Evolutionary conservation across 2,797 vertebrate genomes (phyloP), one percentile per base, ranked within the genome.

Genomic region (Alfaro cultratus): DNA sequence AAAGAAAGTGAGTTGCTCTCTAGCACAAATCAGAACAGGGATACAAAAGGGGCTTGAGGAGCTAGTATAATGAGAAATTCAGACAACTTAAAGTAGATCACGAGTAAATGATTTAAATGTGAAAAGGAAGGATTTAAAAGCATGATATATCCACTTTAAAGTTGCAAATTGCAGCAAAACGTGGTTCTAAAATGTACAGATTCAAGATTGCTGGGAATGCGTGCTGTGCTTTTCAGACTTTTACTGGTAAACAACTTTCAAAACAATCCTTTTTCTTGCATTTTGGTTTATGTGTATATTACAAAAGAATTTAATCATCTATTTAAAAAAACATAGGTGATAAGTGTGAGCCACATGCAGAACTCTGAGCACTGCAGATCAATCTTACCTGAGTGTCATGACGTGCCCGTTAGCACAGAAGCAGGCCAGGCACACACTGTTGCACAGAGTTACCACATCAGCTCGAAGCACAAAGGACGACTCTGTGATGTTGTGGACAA

Each of bases 361-460:
- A 31, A 41, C 41, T 64, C 31, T 46, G 70, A 57, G 68, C 7
- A 11, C 23, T n/a, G 67, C 5, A n/a, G 5, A 57, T 57, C 9
- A 53, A 29, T 55, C 88, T 81, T 92, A 99, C 99, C 99, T 99
- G 94, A 99, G 96, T 68, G 97, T 98, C 97, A 99, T 98, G 94
- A 99, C 96, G 84, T 99, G 98, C 88, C 99, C 99, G 60, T 99
- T 99, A 85, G 98, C 98, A 87, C 98, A 99, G 95, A 99, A 99
- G 93, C 98, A 98, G 74, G 98, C 97, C 95, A 99, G 94, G 87
- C 98, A 97, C 88, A 97, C 96, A 73, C 96, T 98, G 96, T 97
- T 97, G 87, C 94, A 97, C 93, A 98, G 94, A 78, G 97, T 95
- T 85, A 99, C 97, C 86, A 99, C 94, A 45, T 99, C 96, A 23